Base-by-base conservation (phyloP, 2,888 invertebrate species). In the Cheiracanthium punctorium region DNA sequence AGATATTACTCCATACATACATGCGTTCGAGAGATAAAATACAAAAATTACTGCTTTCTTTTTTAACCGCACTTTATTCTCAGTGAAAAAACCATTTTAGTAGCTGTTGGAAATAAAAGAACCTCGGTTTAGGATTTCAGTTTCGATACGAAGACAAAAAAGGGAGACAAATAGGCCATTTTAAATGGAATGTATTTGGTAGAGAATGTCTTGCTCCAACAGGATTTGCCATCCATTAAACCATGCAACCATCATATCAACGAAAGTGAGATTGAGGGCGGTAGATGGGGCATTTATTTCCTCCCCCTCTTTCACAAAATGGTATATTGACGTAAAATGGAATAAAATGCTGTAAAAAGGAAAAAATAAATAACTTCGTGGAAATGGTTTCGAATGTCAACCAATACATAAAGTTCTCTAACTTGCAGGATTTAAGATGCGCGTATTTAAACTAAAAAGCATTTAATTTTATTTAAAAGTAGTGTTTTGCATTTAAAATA, bases 201-300 rank as follows among this genome's bases (percentile, higher is more conserved):
- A 24, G 58, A 58, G 58, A 58, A 58, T 58, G 58, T 12, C 58
- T 58, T 58, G 58, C 58, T 24, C 24, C 58, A 58, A 20, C 58
- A 58, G 58, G 58, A 58, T 58, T 58, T 58, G 58, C 58, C 4
- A 58, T 58, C 58, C 58, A 58, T 58, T 58, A 58, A 58, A 58
- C 58, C 58, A 58, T 58, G 58, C 58, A 58, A 58, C 58, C 58
- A 58, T 58, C 58, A 58, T 58, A 58, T 58, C 58, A 58, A 5
- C 58, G 58, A 58, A 58, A 58, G 58, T 20, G 58, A 58, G 58
- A 58, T 58, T 58, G 58, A 24, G 58, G 5, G 58, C 58, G 58
- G 58, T n/a, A 58, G 58, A 58, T 58, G 58, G 24, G 58, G 24
- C 58, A 58, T 58, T 58, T 58, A 58, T 58, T 58, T 58, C 24